These are phyloP conservation scores for Thamnophis sirtalis DNA, from an alignment of 2,113 vertebrate genomes.

Conservation along the genomic window DNA sequence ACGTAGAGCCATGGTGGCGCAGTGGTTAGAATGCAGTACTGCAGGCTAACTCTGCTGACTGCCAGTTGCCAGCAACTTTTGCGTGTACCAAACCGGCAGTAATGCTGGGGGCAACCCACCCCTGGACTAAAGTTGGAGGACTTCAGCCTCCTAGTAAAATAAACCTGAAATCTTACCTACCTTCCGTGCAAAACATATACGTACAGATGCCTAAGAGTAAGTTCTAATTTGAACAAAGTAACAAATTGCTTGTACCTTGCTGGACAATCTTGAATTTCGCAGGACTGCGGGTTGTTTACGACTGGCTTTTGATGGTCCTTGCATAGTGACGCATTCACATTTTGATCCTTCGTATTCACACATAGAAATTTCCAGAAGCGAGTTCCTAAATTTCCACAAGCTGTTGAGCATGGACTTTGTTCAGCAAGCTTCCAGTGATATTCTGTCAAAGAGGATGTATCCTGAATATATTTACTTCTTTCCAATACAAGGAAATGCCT, in stretches of 20 bases:
- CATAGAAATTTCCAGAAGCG: constrained; percentile 70
- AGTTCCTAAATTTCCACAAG: constrained; percentile 78
- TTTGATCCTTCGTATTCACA: constrained; percentile 50
- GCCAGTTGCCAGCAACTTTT: too few species aligned
- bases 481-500: background rate
- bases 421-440: constrained; percentile 74
- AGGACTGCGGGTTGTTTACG: constrained; percentile 58
- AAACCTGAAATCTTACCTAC: background rate
- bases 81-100: too few species aligned
- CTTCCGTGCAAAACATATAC: background rate
- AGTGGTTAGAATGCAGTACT: too few species aligned
- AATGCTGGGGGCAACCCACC: too few species aligned
- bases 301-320: constrained; percentile 67
- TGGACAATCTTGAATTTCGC: constrained; percentile 79
- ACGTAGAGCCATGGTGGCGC: background rate
- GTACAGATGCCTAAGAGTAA: background rate
- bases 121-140: background rate
- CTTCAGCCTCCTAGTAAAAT: background rate
- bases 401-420: constrained; percentile 80
- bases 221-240: background rate
- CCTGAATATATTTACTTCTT: background rate
- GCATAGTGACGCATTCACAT: constrained; percentile 69
- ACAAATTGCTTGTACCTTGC: constrained; percentile 69
- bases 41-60: too few species aligned
- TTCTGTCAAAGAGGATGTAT: constrained; percentile 59